Evolutionary conservation across 2,113 vertebrate species (phyloP).

Genomic region (Tonatia bakeri): DNA sequence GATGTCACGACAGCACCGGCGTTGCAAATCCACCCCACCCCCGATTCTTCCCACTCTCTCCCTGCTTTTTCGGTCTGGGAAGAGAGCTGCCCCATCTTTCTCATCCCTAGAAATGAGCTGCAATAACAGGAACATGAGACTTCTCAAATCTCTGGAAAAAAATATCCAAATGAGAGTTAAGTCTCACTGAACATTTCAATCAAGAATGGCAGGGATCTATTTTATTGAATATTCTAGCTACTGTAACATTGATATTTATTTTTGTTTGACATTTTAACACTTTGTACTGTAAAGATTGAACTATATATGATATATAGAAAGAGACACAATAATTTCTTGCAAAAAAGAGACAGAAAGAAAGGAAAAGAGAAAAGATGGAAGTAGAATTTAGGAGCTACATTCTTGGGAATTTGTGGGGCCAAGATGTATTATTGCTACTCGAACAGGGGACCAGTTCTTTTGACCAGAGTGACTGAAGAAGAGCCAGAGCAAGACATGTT

Average conservation of each 20-base stretch:
- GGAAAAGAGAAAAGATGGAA: conserved; percentile 62
- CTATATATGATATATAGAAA: conserved; percentile 79
- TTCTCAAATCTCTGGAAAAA: conserved; percentile 79
- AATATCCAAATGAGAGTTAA: conserved; percentile 83
- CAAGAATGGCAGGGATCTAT: conserved; percentile 96
- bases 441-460: conserved; percentile 79
- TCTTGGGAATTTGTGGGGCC: conserved; percentile 69
- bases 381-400: conserved; percentile 68
- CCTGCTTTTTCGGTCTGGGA: conserved; percentile 71
- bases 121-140: conserved; percentile 84
- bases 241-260: conserved; percentile 94
- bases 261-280: conserved; percentile 91
- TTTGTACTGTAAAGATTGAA: conserved; percentile 88
- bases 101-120: conserved; percentile 82
- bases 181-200: conserved; percentile 88
- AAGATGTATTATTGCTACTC: conserved; percentile 73
- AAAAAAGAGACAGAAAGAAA: conserved; percentile 32
- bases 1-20: conserved; percentile 59
- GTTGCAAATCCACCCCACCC: conserved; percentile 64
- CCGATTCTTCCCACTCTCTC: conserved; percentile 71
- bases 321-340: conserved; percentile 81
- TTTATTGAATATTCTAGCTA: conserved; percentile 93
- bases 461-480: conserved; percentile 72
- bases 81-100: conserved; percentile 76
- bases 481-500: conserved; percentile 67